Percentiles rank a stretch among this genome's conserved stretches.
phyloP scores from a whole-genome alignment of 2,113 vertebrate species.

The Morone saxatilis region DNA sequence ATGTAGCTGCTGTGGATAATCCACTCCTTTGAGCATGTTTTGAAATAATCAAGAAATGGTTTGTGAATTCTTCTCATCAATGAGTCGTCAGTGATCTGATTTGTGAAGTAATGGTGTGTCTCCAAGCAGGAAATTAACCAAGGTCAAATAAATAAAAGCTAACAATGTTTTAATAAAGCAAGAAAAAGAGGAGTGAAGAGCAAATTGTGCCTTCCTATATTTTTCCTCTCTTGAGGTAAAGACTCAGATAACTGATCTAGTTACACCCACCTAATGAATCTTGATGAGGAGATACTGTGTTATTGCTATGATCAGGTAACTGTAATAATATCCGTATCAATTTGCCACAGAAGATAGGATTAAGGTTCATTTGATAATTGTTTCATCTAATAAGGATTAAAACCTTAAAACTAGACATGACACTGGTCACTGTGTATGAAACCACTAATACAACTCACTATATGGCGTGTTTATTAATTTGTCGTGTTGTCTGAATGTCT shows the following conservation, averaged over 20 bases:
- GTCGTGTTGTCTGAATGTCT: not conserved
- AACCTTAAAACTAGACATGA: not conserved
- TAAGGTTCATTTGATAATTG: slow-evolving; percentile 1
- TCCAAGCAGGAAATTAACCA: not conserved
- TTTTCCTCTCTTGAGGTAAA: not conserved
- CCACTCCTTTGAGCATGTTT: not conserved
- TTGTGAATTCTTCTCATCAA: not conserved
- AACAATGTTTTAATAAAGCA: not conserved
- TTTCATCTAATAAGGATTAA: slow-evolving; percentile 4
- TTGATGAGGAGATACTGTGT: slow-evolving; percentile 5
- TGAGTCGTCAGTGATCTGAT: not conserved
- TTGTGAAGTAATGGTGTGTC: not conserved
- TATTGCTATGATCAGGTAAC: slow-evolving; percentile 13
- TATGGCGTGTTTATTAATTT: not conserved
- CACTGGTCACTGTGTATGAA: not conserved
- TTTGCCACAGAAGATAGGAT: slow-evolving; percentile 22
- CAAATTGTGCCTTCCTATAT: not conserved
- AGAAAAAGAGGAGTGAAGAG: not conserved
- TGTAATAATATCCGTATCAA: not conserved
- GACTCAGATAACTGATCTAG: slow-evolving; percentile 14
- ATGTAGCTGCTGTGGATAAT: not conserved
- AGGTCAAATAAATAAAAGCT: not conserved
- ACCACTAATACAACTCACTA: not conserved
- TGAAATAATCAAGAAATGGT: not conserved
- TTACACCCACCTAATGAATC: slow-evolving; percentile 10